Evolutionary conservation across 2,888 invertebrate species (phyloP).

Genomic region (Erannis defoliaria): DNA sequence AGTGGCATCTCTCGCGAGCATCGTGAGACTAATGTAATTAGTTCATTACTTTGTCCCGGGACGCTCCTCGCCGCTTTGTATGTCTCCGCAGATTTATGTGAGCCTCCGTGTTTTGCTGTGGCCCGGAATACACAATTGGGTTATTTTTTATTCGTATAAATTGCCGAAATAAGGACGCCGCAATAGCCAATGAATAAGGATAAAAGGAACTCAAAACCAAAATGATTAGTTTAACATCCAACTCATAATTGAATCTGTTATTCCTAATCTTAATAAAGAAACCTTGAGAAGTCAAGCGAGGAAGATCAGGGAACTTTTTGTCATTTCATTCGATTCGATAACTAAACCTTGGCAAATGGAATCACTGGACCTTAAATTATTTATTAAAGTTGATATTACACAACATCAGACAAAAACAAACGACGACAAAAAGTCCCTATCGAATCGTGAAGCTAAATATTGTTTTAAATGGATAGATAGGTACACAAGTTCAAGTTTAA

Average conservation of each 20-base stretch:
- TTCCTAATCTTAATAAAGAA: slow-evolving; percentile 41
- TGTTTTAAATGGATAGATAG: slow-evolving; percentile 41
- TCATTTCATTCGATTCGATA: slow-evolving; percentile 54
- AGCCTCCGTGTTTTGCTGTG: slow-evolving; percentile 67
- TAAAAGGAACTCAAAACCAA: slow-evolving; percentile 49
- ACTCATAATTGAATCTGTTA: slow-evolving; percentile 43
- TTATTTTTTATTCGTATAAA: slow-evolving; percentile 58
- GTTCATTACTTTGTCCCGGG: slow-evolving; percentile 79
- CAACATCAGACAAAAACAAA: slow-evolving; percentile 64
- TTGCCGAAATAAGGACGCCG: slow-evolving; percentile 57
- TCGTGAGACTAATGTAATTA: slow-evolving; percentile 81
- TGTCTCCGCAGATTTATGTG: slow-evolving; percentile 75
- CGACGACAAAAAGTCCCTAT: slow-evolving; percentile 42
- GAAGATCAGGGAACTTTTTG: slow-evolving; percentile 57
- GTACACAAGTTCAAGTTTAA: slow-evolving; percentile 55
- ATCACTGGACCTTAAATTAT: slow-evolving; percentile 68
- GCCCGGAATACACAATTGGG: slow-evolving; percentile 64
- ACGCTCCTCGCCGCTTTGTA: slow-evolving; percentile 66
- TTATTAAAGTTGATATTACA: slow-evolving; percentile 59
- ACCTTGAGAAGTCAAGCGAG: slow-evolving; percentile 57
- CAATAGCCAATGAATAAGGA: slow-evolving; percentile 57
- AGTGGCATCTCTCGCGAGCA: slow-evolving; percentile 65
- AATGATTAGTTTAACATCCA: slow-evolving; percentile 45
- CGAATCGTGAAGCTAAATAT: slow-evolving; percentile 43
- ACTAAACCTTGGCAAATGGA: slow-evolving; percentile 68